Percentiles rank a stretch among this genome's conserved stretches.
phyloP scores from a whole-genome alignment of 2,888 invertebrate species.

The Apotomis turbidana region DNA sequence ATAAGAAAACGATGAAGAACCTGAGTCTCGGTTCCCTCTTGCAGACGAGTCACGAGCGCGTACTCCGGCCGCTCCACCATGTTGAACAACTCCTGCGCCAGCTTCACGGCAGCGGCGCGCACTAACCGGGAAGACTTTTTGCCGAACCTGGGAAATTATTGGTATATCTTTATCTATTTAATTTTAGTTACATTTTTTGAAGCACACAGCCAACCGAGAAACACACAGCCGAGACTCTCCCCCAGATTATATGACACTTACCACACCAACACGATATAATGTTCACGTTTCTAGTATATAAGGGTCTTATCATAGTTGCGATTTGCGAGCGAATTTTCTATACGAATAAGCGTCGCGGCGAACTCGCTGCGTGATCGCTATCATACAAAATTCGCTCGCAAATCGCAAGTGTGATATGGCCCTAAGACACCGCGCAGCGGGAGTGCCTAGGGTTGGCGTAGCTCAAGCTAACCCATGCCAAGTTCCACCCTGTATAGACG shows the following conservation, averaged over 20 bases:
- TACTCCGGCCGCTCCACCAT: constrained; percentile 96
- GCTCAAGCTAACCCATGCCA: constrained; percentile 99
- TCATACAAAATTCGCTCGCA: no score
- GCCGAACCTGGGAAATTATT: constrained; percentile 89
- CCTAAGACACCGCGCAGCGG: constrained; percentile 87
- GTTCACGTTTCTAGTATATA: no score
- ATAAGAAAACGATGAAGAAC: constrained; percentile 60
- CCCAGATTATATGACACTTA: no score
- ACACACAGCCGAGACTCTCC: no score
- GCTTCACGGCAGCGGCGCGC: constrained; percentile 96
- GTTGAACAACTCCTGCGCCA: constrained; percentile 97
- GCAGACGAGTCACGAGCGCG: constrained; percentile 93
- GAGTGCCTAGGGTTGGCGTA: constrained; percentile 93
- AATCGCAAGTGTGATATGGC: no score
- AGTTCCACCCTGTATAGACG: constrained; percentile 95
- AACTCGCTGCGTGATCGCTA: no score
- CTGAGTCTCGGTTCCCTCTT: constrained; percentile 96
- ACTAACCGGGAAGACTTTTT: constrained; percentile 98
- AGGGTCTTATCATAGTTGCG: no score
- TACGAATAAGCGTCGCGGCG: no score
- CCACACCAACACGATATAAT: no score
- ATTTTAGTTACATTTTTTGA: no score
- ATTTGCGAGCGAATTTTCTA: no score
- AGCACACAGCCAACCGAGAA: no score
- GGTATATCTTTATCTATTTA: background rate